phyloP scores from a whole-genome alignment of 2,797 vertebrate genomes.

The Tiaroga cobitis region DNA sequence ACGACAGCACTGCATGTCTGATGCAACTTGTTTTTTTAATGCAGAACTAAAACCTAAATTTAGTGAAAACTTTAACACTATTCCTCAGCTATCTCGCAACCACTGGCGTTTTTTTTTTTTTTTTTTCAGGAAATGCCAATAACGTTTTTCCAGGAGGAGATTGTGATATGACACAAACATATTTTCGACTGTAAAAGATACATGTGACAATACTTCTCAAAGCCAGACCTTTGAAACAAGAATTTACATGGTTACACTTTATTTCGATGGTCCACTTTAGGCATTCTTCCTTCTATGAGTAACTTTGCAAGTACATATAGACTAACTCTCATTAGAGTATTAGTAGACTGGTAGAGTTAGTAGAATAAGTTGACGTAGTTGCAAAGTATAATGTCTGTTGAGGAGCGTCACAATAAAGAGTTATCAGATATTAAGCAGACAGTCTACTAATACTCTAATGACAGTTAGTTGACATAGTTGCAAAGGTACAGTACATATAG shows the following conservation, averaged over 20 bases:
- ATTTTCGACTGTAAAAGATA: no score
- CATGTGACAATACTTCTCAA: no score
- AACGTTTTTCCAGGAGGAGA: not conserved
- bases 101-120: not conserved
- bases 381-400: no score
- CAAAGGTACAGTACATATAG: no score
- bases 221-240: not conserved
- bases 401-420: no score
- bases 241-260: not conserved
- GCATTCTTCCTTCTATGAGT: not conserved
- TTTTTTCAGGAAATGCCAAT: not conserved
- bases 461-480: not conserved
- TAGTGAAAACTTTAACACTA: not conserved
- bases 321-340: not conserved
- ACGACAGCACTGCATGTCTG: not conserved
- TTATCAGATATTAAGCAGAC: not conserved
- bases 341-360: no score
- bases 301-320: not conserved
- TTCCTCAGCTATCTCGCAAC: not conserved
- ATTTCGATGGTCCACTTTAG: not conserved
- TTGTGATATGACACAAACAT: not conserved
- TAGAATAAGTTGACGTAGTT: no score
- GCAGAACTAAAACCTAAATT: not conserved
- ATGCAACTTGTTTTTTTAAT: not conserved
- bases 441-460: not conserved